Evolutionary conservation across 2,888 invertebrate species (phyloP).

Genomic region (Cryptops parisi): DNA sequence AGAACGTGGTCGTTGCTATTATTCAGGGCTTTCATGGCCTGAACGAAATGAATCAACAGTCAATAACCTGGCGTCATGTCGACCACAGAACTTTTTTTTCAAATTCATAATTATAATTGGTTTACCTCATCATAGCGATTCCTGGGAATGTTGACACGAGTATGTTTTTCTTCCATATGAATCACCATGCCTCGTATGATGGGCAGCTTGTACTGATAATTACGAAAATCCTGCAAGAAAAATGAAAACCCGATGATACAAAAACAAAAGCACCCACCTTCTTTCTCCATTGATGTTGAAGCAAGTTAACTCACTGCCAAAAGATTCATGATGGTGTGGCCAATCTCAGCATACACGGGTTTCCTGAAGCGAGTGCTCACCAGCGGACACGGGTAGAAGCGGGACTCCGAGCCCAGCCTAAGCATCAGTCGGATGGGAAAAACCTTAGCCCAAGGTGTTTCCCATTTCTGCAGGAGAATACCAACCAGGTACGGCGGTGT

Average conservation of each 20-base stretch:
- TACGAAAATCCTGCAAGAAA: slow-evolving; percentile 53
- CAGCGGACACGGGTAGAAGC: slow-evolving; percentile 71
- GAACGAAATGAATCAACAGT: no score
- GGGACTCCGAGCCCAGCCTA: slow-evolving; percentile 65
- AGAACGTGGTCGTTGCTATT: slow-evolving; percentile 71
- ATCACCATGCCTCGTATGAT: slow-evolving; percentile 59
- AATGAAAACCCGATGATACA: no score
- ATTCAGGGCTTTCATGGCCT: slow-evolving; percentile 57
- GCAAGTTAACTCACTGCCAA: slow-evolving; percentile 38
- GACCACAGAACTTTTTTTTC: background rate
- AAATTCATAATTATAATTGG: background rate
- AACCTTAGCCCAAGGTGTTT: slow-evolving; percentile 67
- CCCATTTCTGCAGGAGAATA: slow-evolving; percentile 63
- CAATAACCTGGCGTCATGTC: no score
- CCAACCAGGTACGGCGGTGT: slow-evolving; percentile 59
- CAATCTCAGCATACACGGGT: slow-evolving; percentile 68
- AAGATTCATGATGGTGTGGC: slow-evolving; percentile 74
- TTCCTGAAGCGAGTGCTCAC: slow-evolving; percentile 60
- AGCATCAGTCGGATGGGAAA: slow-evolving; percentile 49
- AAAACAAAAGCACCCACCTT: no score
- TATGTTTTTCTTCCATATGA: slow-evolving; percentile 67
- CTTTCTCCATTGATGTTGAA: background rate
- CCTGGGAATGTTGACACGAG: slow-evolving; percentile 56
- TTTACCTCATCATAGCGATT: slow-evolving; percentile 43
- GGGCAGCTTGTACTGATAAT: slow-evolving; percentile 63